Base-by-base conservation (phyloP, 1,140 invertebrate species). In the Drosophila gunungcola region DNA sequence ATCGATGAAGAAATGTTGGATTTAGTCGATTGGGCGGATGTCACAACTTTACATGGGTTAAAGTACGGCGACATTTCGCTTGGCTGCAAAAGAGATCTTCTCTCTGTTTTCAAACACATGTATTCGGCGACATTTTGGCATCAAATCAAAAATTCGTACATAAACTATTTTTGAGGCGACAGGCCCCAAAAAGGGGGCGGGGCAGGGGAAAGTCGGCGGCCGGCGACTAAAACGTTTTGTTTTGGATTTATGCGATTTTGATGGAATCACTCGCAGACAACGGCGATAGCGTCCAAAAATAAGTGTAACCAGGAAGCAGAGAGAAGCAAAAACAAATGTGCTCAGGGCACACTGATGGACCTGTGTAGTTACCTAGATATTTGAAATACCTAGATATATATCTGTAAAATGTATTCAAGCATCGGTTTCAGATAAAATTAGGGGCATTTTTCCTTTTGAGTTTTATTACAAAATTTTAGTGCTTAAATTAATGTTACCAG, bases 241-340 rank as follows among this genome's bases (percentile, higher is more conserved):
- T 82, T 88, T 88, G 83, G 83, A 86, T 86, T 86, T 88, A 86
- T 86, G 84, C 68, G 83, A 88, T 86, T 86, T 86, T 86, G 79
- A 86, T 86, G 83, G 83, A 86, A 88, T 89, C 83, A 83, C 75
- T 86, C 34, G 74, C 63, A 69, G 78, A 79, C 63, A 63, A 63
- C 61, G 67, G 72, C 73, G 77, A 67, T 61, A 56, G 61, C 57
- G 55, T 69, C 82, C 82, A 86, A 85, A 85, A 86, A 85, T 81
- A 86, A 68, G 61, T 78, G 60, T 61, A 74, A 69, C 67, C 68
- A 72, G 51, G 76, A 69, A 64, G 53, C 49, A 25, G 25, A 29
- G 38, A 54, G 12, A 9, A 38, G 39, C 54, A 58, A 34, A 25
- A 48, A 42, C 55, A 10, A 55, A 64, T 4, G 43, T 21, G 13